phyloP scores from a whole-genome alignment of 2,888 invertebrate genomes.

The Philhelius pedissequus region DNA sequence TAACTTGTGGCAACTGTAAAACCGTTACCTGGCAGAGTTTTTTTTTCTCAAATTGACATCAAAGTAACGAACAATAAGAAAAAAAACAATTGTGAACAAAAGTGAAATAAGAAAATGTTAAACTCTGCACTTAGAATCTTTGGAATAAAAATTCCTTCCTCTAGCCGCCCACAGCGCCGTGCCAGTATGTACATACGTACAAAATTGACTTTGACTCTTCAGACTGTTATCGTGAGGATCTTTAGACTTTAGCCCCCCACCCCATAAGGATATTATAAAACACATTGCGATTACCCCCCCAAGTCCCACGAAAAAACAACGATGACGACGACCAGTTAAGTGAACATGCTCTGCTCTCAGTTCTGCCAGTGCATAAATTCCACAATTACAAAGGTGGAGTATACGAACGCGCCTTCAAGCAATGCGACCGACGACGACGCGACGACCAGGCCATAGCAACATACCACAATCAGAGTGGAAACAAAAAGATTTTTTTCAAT shows the following conservation, averaged over 20 bases:
- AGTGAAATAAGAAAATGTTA: not conserved
- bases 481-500: constrained; percentile 29
- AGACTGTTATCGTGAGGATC: constrained; percentile 40
- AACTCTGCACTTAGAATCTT: constrained; percentile 29
- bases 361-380: constrained; percentile 57
- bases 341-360: constrained; percentile 40
- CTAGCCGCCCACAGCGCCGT: too few relatives aligned
- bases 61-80: not conserved
- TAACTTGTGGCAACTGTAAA: not conserved
- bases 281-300: too few relatives aligned
- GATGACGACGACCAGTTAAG: constrained; percentile 41
- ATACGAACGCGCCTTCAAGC: constrained; percentile 61
- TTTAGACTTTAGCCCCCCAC: not conserved
- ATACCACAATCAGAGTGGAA: constrained; percentile 25
- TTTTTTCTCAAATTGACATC: not conserved
- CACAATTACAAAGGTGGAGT: constrained; percentile 56
- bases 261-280: too few relatives aligned
- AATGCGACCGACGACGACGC: constrained; percentile 47
- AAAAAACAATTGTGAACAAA: not conserved
- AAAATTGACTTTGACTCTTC: constrained; percentile 60
- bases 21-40: not conserved
- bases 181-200: constrained; percentile 62
- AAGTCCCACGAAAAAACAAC: not conserved
- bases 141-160: constrained; percentile 55
- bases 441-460: constrained; percentile 4